phyloP scores from a whole-genome alignment of 2,113 vertebrate genomes.

The Aspidoscelis tigris region DNA sequence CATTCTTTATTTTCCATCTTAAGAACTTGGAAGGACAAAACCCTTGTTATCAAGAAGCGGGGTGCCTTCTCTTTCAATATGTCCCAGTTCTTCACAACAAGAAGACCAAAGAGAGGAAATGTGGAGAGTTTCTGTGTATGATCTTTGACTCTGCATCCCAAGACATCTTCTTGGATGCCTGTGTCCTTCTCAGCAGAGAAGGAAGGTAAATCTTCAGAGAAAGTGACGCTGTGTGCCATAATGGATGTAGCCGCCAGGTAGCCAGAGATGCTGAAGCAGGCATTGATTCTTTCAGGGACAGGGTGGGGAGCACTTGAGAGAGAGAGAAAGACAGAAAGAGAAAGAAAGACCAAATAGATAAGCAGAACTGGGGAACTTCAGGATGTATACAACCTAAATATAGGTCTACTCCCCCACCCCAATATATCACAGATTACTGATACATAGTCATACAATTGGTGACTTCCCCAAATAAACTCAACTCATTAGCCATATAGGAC shows the following conservation, averaged over 20 bases:
- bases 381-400: conserved; percentile 49
- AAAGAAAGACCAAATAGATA: conserved; percentile 69
- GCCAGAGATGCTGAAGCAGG: conserved; percentile 60
- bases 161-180: conserved; percentile 54
- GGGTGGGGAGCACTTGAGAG: conserved; percentile 70
- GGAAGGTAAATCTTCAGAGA: conserved; percentile 36
- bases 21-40: conserved; percentile 36
- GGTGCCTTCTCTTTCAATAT: conserved; percentile 45
- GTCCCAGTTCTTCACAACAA: conserved; percentile 52
- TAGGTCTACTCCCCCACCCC: conserved; percentile 4
- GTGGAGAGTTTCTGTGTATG: conserved; percentile 59
- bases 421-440: background rate
- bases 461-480: background rate
- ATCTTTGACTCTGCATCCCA: conserved; percentile 47
- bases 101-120: conserved; percentile 44
- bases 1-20: conserved; percentile 44
- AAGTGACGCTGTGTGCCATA: conserved; percentile 40
- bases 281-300: conserved; percentile 67
- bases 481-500: background rate
- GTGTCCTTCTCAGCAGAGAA: conserved; percentile 60
- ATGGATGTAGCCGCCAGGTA: conserved; percentile 48
- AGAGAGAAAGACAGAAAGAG: conserved; percentile 71
- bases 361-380: conserved; percentile 59
- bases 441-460: background rate
- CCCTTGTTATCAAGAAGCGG: conserved; percentile 50